Percentiles rank a stretch among this genome's conserved stretches.
Conservation (phyloP, 2,113 vertebrate species). For the Mesembrinibis cayennensis region DNA sequence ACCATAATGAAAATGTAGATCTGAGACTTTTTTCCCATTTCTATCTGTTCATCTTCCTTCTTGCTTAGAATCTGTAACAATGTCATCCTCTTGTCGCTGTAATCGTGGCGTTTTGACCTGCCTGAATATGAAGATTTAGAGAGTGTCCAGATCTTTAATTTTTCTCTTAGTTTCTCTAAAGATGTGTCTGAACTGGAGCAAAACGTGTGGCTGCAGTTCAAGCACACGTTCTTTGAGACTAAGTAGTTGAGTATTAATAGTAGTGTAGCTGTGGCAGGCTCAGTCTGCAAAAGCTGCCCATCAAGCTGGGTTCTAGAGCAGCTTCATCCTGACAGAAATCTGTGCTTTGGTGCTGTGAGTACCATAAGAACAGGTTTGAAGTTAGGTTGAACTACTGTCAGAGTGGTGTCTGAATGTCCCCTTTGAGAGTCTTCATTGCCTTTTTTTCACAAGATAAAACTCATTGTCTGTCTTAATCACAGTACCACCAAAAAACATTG, state of each 20-base stretch:
- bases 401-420: rapidly evolving
- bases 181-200: neutral
- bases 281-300: neutral
- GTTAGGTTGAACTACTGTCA: neutral
- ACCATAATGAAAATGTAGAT: no score
- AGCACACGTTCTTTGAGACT: neutral
- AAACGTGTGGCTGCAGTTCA: neutral
- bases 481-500: neutral
- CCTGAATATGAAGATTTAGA: neutral
- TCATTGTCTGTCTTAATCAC: neutral
- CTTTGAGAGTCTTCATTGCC: neutral
- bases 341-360: neutral
- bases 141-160: neutral
- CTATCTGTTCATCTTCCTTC: neutral
- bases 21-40: neutral
- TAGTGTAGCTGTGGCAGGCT: neutral
- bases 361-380: neutral
- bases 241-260: neutral
- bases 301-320: neutral
- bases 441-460: neutral
- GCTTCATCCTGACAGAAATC: neutral
- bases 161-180: neutral
- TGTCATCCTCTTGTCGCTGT: neutral
- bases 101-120: neutral
- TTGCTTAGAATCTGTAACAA: neutral